Percentiles rank a stretch among this genome's conserved stretches.
These are phyloP conservation scores for Apamea crenata DNA, from an alignment of 2,888 invertebrate genomes.

Conservation along the genomic window DNA sequence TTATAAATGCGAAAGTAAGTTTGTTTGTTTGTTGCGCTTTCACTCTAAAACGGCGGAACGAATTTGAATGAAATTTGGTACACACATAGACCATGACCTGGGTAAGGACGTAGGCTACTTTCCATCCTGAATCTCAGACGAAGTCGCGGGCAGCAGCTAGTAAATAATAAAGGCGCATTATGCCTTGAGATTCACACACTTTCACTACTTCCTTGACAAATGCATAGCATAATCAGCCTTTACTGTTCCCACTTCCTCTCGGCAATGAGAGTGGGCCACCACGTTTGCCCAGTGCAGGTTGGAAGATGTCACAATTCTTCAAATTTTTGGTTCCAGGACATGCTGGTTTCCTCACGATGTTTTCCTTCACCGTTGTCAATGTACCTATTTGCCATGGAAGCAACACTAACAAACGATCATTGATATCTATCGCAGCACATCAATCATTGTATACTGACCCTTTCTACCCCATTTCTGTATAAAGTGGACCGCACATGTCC, in stretches of 20 bases:
- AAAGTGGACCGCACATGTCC: constrained; percentile 21
- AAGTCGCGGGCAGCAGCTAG: no score
- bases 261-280: no score
- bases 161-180: neutral
- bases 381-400: neutral
- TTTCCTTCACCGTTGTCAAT: neutral
- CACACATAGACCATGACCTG: no score
- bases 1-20: no score
- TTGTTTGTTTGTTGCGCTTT: no score
- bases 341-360: no score
- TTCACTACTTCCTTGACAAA: neutral
- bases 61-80: no score
- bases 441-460: constrained; percentile 33
- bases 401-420: constrained; percentile 8
- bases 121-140: no score
- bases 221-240: neutral
- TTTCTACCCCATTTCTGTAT: constrained; percentile 20
- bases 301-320: neutral
- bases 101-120: no score
- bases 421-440: constrained; percentile 24
- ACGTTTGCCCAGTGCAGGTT: no score
- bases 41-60: no score
- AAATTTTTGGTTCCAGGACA: no score
- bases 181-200: neutral
- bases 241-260: neutral